phyloP scores from a whole-genome alignment of 2,113 vertebrate species.

The Chloebia gouldiae region DNA sequence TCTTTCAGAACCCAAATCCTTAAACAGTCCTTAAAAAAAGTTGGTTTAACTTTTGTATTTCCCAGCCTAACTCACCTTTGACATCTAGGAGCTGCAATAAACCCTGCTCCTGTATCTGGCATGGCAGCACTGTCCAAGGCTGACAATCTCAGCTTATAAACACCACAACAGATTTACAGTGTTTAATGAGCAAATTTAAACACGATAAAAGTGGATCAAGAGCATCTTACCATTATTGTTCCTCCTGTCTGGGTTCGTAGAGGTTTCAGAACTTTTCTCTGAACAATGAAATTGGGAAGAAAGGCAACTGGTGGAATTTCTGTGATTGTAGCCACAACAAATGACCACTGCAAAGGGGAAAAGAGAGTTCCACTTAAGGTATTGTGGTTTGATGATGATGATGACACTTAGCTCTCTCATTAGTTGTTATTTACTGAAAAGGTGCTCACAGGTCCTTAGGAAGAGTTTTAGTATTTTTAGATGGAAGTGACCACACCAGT shows the following conservation, averaged over 20 bases:
- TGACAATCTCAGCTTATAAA: neutral
- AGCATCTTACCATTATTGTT: conserved; percentile 89
- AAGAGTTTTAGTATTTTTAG: neutral
- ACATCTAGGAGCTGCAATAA: neutral
- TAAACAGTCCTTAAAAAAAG: neutral
- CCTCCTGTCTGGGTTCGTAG: conserved; percentile 92
- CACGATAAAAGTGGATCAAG: neutral
- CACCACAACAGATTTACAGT: neutral
- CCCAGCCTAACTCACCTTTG: neutral
- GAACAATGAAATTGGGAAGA: conserved; percentile 93
- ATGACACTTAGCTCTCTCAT: neutral
- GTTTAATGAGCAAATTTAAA: neutral
- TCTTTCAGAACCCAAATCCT: neutral
- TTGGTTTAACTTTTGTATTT: neutral
- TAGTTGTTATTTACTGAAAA: neutral
- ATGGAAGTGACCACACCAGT: neutral
- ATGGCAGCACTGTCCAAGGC: neutral
- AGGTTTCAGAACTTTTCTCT: conserved; percentile 90
- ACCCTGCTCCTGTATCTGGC: neutral
- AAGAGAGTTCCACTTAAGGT: neutral
- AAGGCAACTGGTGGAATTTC: conserved; percentile 93
- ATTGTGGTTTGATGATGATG: neutral
- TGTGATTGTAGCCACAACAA: conserved; percentile 92
- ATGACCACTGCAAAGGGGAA: conserved; percentile 82
- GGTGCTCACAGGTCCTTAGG: neutral